Evolutionary conservation across 2,113 vertebrate genomes (phyloP), one percentile per base, ranked within the genome.

Genomic region (Dissostichus mawsoni): DNA sequence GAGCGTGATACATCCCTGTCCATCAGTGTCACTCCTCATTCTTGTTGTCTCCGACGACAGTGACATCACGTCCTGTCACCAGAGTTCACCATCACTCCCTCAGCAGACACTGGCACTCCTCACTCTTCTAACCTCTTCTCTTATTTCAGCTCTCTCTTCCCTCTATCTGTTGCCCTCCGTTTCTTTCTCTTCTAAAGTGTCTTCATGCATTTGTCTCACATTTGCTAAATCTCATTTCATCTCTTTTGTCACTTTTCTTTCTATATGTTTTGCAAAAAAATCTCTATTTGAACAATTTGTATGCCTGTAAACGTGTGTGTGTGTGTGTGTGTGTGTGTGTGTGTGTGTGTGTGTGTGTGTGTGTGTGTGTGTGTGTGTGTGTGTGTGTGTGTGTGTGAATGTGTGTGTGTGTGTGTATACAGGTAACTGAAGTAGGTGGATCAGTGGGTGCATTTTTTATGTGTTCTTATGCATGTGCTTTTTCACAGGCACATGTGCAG

Each of bases 21-120:
- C 89, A 77, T 76, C 74, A 36, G 82, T 89, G 92, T 91, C 92
- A 90, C 74, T 88, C 79, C 59, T 86, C 76, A 87, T 91, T 74
- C 64, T 76, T 83, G 81, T 91, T 51, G 68, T 86, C 80, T 77
- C 50, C 16, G 56, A 82, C 2, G 72, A 90, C 90, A 91, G 77
- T 89, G 80, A 90, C 92, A 92, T 92, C 87, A 93, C 84, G 79
- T 71, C 77, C 86, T 91, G 90, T 93, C 92, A 92, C 85, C 78
- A 78, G 66, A 74, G 82, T 86, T 91, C 90, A 90, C 85, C 81
- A 78, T 93, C 91, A 89, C 77, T 83, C 79, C 44, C 48, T 57
- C 57, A 44, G 70, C 76, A 89, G 71, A 83, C 65, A 81, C 56
- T 72, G 68, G 69, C 75, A 80, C 74, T 76, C 67, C 51, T 78